Conservation (phyloP, 2,113 vertebrate species). For the Sinocyclocheilus anophthalmus region DNA sequence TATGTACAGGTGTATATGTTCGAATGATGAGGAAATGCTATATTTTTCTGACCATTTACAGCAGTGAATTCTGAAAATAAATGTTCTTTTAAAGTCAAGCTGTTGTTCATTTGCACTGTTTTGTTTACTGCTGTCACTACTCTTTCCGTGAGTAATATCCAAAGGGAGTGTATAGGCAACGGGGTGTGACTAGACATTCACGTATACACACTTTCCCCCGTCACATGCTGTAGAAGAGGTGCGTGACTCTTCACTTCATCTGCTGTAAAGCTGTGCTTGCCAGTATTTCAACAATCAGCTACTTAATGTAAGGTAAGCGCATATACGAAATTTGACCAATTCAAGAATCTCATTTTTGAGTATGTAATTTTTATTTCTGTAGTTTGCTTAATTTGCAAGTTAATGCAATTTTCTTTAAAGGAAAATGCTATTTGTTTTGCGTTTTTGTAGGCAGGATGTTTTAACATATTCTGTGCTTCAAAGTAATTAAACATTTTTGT, state of each 20-base stretch:
- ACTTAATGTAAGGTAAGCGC: background rate
- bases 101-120: background rate
- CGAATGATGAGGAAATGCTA: constrained; percentile 23
- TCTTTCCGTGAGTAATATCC: background rate
- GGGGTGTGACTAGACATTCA: background rate
- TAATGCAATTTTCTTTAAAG: background rate
- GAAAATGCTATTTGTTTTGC: background rate
- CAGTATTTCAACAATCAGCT: background rate
- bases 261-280: background rate
- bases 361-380: background rate
- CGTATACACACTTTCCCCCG: too few relatives aligned
- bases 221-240: background rate
- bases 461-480: background rate
- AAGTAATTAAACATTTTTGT: too few relatives aligned
- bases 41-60: constrained; percentile 41
- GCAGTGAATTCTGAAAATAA: constrained; percentile 31
- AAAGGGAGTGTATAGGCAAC: background rate
- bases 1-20: constrained; percentile 37
- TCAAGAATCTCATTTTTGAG: too few relatives aligned
- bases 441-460: background rate
- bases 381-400: background rate
- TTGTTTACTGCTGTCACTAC: background rate
- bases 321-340: background rate
- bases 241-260: background rate
- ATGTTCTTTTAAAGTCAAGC: constrained; percentile 7